A percentile compares a stretch with the other conserved stretches of the same genome.
phyloP scores from a whole-genome alignment of 2,113 vertebrate genomes.

The Cavia porcellus region DNA sequence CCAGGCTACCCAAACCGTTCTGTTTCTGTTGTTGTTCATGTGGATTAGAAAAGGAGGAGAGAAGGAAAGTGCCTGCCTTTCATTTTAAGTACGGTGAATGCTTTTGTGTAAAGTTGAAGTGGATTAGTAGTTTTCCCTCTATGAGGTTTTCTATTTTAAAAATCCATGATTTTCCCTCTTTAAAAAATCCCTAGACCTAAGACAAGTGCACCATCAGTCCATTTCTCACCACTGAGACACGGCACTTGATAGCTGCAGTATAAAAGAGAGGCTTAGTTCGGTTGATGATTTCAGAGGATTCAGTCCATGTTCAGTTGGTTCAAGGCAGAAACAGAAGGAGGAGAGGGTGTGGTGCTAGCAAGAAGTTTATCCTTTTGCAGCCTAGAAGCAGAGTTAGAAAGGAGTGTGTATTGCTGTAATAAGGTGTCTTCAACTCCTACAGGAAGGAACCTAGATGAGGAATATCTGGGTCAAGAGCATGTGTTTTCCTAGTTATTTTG shows the following conservation, averaged over 20 bases:
- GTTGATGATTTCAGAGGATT: neutral
- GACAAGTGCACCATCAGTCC: neutral
- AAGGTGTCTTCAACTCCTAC: neutral
- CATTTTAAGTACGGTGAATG: neutral
- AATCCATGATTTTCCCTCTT: neutral
- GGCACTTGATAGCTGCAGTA: neutral
- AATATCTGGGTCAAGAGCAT: neutral
- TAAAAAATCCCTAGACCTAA: neutral
- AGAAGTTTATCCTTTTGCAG: neutral
- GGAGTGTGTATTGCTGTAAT: neutral
- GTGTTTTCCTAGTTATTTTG: neutral
- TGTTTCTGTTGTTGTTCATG: too few species aligned
- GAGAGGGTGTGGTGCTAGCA: too few species aligned
- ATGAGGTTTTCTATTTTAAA: neutral
- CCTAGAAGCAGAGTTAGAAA: neutral
- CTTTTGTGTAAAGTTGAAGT: neutral
- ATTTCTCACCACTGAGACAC: neutral
- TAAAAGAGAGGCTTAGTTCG: neutral
- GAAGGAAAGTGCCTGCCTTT: neutral
- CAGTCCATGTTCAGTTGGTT: neutral
- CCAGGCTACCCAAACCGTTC: neutral
- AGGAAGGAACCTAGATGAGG: neutral
- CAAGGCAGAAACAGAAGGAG: neutral
- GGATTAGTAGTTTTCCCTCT: neutral
- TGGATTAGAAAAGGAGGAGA: neutral